Base-by-base conservation (phyloP, 2,888 invertebrate species). In the Archips crataeganus region DNA sequence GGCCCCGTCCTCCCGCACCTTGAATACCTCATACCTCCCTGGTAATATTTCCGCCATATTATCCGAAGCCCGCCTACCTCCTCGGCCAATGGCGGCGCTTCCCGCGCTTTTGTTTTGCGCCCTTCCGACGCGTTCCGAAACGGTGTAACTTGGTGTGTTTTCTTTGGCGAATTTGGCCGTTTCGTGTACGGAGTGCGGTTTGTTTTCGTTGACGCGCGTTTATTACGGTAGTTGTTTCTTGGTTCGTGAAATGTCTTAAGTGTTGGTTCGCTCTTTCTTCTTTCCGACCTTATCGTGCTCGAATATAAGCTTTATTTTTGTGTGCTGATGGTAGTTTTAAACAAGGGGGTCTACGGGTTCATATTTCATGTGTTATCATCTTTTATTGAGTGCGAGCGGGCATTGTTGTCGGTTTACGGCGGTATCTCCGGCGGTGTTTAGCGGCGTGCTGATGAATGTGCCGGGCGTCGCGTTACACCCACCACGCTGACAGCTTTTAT, bases 301-400 rank as follows among this genome's bases (percentile, higher is more conserved):
- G 0, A 0, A 8, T 2, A 49, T 81, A 87, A 75, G 77, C 83
- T 81, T 60, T 70, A 80, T 78, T 79, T 72, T 70, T 42, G 42
- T 10, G 61, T 42, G 60, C 70, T 10, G 8, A 47, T 60, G 15
- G 23, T 39, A 15, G 65, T 76, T 77, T 82, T 64, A 79, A 82
- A 79, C 80, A 88, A 89, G 90, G 92, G 92, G 92, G 91, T 87
- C 89, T 86, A 85, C 84, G 88, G 91, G 93, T 94, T 93, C 94
- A 94, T 94, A 94, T 93, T 94, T 94, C 93, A 94, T 91, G 89
- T 91, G 94, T 93, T 94, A 94, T 94, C 94, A 94, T 94, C 93
- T 93, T 94, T 94, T 94, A 94, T 94, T 93, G 93, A 94, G 94
- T 94, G 94, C 90, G 92, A 93, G 93, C 80, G 88, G 88, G 93